Conservation (phyloP, 2,888 invertebrate species). For the Blastobasis adustella region DNA sequence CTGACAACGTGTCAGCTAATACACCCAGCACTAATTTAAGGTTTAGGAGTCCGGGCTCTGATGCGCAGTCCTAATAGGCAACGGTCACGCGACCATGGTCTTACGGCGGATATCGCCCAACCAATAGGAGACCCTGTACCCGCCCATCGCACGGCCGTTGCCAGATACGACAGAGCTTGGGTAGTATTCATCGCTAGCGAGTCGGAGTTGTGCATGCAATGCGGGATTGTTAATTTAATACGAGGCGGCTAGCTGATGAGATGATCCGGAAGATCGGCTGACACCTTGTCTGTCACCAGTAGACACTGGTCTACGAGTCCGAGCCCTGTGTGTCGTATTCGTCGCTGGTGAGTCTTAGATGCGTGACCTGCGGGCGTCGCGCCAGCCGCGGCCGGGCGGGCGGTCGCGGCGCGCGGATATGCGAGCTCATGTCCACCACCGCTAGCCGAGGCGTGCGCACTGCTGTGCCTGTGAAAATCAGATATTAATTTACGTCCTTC, state of each 20-base stretch:
- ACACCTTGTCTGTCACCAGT: background rate
- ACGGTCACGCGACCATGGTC: background rate
- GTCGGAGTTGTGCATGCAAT: background rate
- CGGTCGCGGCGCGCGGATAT: slow-evolving; percentile 38
- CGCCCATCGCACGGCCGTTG: too few relatives aligned
- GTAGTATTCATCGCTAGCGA: background rate
- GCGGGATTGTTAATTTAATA: background rate
- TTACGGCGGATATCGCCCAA: too few relatives aligned
- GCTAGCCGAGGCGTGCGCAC: slow-evolving; percentile 55
- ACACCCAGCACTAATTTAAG: background rate
- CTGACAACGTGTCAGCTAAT: too few relatives aligned
- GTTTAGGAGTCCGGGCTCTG: background rate
- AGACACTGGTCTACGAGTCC: slow-evolving; percentile 25
- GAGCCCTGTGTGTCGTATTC: slow-evolving; percentile 62
- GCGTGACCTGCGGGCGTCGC: slow-evolving; percentile 32
- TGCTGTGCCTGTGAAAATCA: slow-evolving; percentile 38
- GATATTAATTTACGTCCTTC: too few relatives aligned
- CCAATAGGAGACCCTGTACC: too few relatives aligned
- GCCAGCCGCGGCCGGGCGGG: slow-evolving; percentile 18
- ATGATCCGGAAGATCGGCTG: background rate
- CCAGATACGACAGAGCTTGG: too few relatives aligned
- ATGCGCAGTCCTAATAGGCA: background rate
- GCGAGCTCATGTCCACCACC: slow-evolving; percentile 58
- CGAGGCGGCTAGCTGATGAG: background rate
- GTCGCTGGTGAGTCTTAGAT: slow-evolving; percentile 49